Percentiles rank a stretch among this genome's conserved stretches.
These are phyloP conservation scores for Okamejei kenojei DNA, from an alignment of 2,797 vertebrate genomes.

Conservation along the genomic window DNA sequence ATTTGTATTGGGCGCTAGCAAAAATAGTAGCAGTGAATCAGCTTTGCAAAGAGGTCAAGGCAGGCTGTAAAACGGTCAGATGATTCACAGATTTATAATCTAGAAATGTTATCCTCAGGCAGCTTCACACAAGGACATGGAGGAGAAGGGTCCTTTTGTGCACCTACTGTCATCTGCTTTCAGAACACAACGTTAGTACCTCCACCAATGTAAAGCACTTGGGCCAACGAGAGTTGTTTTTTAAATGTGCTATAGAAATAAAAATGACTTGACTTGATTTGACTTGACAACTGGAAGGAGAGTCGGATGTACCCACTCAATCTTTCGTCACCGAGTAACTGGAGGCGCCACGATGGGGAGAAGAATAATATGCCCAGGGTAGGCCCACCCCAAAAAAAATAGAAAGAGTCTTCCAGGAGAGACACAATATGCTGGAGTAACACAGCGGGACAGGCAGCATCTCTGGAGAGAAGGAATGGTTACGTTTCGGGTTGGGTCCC, in stretches of 20 bases:
- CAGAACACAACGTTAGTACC: too few species aligned
- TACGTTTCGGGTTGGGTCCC: too few species aligned
- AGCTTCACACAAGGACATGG: background rate
- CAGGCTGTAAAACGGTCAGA: background rate
- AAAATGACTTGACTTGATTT: too few species aligned
- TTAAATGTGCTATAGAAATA: too few species aligned
- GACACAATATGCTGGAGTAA: too few species aligned
- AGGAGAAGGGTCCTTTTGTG: background rate
- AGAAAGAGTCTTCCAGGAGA: background rate
- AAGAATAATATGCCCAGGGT: background rate
- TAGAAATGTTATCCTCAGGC: background rate
- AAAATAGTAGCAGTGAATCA: background rate
- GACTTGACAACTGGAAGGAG: background rate
- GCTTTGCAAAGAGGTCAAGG: background rate
- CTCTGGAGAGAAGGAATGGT: background rate
- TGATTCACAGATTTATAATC: background rate
- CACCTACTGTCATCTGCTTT: conserved; percentile 4
- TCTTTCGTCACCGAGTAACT: background rate
- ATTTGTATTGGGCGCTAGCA: background rate
- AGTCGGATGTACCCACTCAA: background rate
- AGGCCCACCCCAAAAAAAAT: background rate
- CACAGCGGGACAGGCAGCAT: too few species aligned
- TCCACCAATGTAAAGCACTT: too few species aligned
- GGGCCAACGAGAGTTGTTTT: too few species aligned
- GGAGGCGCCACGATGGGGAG: background rate